These are phyloP conservation scores for Contarinia nasturtii DNA, from an alignment of 1,140 invertebrate species.

Conservation along the genomic window DNA sequence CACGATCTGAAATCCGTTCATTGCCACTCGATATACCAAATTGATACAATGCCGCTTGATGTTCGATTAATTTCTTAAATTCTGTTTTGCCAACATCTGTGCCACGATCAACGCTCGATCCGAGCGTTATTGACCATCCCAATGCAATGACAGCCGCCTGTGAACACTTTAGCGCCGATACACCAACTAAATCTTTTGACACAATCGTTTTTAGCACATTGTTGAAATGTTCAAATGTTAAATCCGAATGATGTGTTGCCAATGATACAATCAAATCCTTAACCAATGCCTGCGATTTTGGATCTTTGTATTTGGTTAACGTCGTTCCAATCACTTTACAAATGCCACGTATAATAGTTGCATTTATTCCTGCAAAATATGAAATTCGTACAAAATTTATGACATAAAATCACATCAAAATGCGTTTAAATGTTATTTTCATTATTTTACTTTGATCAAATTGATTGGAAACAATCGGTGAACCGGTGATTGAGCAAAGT, in stretches of 20 bases:
- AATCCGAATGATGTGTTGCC: conserved; percentile 39
- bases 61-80: conserved; percentile 14
- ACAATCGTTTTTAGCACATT: conserved; percentile 37
- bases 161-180: conserved; percentile 41
- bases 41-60: conserved; percentile 15
- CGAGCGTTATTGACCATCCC: conserved; percentile 12
- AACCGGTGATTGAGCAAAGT: too few species aligned
- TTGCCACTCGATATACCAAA: conserved; percentile 10
- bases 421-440: too few species aligned
- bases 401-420: too few species aligned
- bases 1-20: conserved; percentile 12
- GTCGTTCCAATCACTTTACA: conserved; percentile 54
- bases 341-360: conserved; percentile 55
- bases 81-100: conserved; percentile 16
- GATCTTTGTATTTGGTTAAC: conserved; percentile 57
- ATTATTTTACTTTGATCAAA: too few species aligned
- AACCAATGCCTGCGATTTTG: conserved; percentile 51
- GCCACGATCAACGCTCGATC: conserved; percentile 10
- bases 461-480: too few species aligned
- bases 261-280: conserved; percentile 45
- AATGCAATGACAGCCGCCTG: conserved; percentile 14
- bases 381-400: background rate
- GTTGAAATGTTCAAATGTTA: conserved; percentile 46
- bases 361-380: conserved; percentile 46
- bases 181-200: conserved; percentile 39